Percentiles rank a stretch among this genome's conserved stretches.
These are phyloP conservation scores for Drosophila fulvimacula DNA, from an alignment of 2,888 invertebrate species.

Conservation along the genomic window DNA sequence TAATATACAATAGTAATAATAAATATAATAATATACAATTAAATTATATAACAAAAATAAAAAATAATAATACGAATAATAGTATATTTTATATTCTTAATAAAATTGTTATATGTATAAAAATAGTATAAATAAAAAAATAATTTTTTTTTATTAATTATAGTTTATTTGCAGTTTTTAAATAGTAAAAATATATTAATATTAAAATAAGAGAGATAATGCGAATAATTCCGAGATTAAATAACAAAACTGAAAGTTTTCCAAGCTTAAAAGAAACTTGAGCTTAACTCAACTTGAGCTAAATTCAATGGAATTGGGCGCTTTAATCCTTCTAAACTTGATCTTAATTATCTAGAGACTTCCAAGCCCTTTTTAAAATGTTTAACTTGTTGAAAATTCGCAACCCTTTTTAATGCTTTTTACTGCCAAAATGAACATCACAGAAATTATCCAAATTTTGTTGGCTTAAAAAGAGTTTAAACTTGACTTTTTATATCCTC, in stretches of 20 bases:
- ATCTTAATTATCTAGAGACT: constrained; percentile 2
- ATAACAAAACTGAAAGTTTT: background rate
- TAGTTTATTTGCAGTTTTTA: too few species aligned
- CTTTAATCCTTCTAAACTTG: background rate
- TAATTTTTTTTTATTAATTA: too few species aligned
- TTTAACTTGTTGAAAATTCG: background rate
- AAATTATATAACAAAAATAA: too few species aligned
- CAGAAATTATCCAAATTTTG: background rate
- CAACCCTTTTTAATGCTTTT: background rate
- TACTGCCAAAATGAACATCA: background rate
- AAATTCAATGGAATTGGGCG: background rate
- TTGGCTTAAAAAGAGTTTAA: background rate
- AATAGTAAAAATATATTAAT: background rate
- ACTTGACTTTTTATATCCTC: background rate
- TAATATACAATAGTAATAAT: too few species aligned
- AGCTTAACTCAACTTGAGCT: accelerated
- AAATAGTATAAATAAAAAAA: too few species aligned
- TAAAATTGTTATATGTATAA: too few species aligned
- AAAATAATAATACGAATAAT: too few species aligned
- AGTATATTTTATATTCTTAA: too few species aligned
- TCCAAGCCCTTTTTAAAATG: background rate
- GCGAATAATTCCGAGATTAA: background rate
- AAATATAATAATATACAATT: too few species aligned
- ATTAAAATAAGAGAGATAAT: background rate
- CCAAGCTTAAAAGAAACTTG: background rate